Conservation (phyloP, 1,140 invertebrate genomes). For the Wasmannia auropunctata region DNA sequence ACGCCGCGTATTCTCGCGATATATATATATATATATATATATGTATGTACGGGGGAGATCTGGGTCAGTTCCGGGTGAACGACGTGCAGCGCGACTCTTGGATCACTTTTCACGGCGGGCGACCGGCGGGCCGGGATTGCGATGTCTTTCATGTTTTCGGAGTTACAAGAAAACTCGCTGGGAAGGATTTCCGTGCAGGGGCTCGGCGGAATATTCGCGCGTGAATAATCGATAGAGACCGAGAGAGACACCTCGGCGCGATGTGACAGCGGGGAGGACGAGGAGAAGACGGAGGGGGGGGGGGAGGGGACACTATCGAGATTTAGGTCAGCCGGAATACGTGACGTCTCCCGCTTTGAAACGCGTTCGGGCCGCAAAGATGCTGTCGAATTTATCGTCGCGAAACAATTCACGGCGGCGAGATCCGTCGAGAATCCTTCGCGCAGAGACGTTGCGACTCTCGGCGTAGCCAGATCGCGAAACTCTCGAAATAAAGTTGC, state of each 20-base stretch:
- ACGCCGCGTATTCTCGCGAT: constrained; percentile 13
- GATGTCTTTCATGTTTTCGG: constrained; percentile 30
- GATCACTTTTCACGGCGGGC: constrained; percentile 23
- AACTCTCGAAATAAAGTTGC: constrained; percentile 34
- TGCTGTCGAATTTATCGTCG: background rate
- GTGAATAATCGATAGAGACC: constrained; percentile 47
- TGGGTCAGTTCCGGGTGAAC: constrained; percentile 35
- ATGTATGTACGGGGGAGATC: too few relatives aligned
- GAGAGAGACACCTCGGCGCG: background rate
- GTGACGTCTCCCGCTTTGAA: background rate
- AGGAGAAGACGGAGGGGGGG: too few relatives aligned
- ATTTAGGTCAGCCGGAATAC: constrained; percentile 41
- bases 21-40: too few relatives aligned
- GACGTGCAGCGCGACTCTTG: background rate
- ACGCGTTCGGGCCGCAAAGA: background rate
- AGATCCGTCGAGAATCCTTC: background rate
- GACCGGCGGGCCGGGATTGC: constrained; percentile 1
- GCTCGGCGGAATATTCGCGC: constrained; percentile 23
- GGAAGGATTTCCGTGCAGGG: constrained; percentile 21
- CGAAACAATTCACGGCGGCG: background rate
- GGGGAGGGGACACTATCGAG: background rate
- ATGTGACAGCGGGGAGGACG: too few relatives aligned
- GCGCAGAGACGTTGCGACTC: background rate
- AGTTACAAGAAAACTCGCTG: constrained; percentile 7
- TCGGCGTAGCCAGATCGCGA: background rate